Conservation (phyloP, 2,113 vertebrate species). For the Bubalus kerabau region DNA sequence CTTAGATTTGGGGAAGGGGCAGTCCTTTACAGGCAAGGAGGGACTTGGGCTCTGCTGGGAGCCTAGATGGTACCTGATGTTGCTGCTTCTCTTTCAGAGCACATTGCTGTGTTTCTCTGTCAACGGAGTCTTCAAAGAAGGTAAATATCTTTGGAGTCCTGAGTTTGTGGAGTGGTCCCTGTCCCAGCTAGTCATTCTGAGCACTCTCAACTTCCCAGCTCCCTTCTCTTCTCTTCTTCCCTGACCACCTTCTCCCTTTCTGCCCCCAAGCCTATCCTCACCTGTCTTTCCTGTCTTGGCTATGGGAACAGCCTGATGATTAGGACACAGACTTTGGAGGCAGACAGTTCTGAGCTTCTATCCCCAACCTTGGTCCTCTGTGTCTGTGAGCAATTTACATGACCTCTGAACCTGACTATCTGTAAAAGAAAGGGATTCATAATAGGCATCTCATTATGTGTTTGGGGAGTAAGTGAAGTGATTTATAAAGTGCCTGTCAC, state of each 20-base stretch:
- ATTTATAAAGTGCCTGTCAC: background rate
- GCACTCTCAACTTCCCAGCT: background rate
- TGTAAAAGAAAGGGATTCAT: background rate
- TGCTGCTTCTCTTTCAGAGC: constrained; percentile 76
- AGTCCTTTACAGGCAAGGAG: background rate
- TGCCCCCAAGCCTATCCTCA: background rate
- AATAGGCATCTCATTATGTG: background rate
- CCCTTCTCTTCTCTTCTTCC: background rate
- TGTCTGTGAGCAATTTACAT: background rate
- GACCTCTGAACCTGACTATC: background rate
- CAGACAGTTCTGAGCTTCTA: background rate
- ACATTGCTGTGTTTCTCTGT: constrained; percentile 90
- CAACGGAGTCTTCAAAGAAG: constrained; percentile 92
- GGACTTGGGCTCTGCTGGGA: background rate
- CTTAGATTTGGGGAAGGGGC: background rate
- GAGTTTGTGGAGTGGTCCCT: background rate
- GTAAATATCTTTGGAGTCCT: constrained; percentile 66
- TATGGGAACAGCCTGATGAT: background rate
- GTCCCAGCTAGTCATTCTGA: background rate
- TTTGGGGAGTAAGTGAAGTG: background rate
- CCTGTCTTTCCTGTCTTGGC: background rate
- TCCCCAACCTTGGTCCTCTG: background rate
- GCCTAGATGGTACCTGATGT: background rate
- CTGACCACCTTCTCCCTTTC: background rate
- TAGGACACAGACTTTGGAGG: background rate